Evolutionary conservation across 2,113 vertebrate species (phyloP), one percentile per base, ranked within the genome.

Genomic region (Pongo abelii): DNA sequence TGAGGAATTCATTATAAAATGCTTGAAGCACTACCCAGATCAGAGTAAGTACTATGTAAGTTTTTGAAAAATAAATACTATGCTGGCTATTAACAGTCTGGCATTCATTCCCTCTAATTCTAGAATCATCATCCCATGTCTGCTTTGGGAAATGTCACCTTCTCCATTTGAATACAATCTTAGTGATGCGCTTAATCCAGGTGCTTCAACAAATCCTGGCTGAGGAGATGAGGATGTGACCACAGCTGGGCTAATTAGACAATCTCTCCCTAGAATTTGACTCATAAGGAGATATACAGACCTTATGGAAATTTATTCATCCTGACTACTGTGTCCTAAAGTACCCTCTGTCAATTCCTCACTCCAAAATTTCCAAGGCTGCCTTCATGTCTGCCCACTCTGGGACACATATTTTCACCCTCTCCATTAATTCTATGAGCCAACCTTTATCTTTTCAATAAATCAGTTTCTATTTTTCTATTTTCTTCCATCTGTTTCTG

Each of bases 31-130:
- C 6, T 32, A 61, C 32, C 83, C 32, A 75, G 25, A 94, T 50
- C 9, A 40, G 16, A 96, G n/a, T 85, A 85, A 84, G 14, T 13
- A 40, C 38, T 27, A 55, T 43, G 40, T 25, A 74, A 11, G 84
- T 35, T 80, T 91, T 35, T 79, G 69, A 86, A 94, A 93, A 96
- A 52, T 38, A 84, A 94, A 69, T 20, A 32, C 1, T 50, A 64
- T 30, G 18, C 9, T 67, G 43, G 0, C 22, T 89, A 64, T 30
- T 69, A 83, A 38, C 25, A 85, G 13, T 32, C 23, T 55, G 4
- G 50, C n/a, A 87, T n/a, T 74, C 13, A 14, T 79, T 80, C 20
- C 32, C 30, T 95, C 17, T 86, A 77, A 52, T 46, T 89, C 55
- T 84, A 46, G 30, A 70, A 93, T 84, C 3, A 77, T 3, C 7